These are phyloP conservation scores for Coptotermes formosanus DNA, from an alignment of 1,140 invertebrate genomes.

Conservation along the genomic window DNA sequence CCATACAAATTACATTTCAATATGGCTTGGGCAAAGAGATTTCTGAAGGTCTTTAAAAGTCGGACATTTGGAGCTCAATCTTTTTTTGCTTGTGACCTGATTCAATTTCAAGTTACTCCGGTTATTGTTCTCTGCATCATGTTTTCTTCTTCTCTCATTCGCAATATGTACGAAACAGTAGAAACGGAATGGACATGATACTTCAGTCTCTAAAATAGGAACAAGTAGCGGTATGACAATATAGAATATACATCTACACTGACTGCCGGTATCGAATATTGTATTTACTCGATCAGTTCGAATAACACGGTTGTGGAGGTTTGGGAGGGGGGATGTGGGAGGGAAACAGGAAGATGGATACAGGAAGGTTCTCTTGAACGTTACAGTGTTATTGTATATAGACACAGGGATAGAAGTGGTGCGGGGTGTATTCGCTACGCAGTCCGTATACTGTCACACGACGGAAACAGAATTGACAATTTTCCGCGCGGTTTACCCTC, in stretches of 20 bases:
- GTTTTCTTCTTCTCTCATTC: not conserved
- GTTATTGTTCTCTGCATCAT: not conserved
- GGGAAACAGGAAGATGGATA: not conserved
- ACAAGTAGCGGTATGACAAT: not conserved
- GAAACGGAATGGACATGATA: not conserved
- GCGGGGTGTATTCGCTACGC: not conserved
- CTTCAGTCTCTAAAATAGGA: not conserved
- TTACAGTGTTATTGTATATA: not conserved
- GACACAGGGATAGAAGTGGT: too few relatives aligned
- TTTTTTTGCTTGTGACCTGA: not conserved
- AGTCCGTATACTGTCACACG: constrained; percentile 1
- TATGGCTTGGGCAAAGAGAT: not conserved
- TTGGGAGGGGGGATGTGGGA: not conserved
- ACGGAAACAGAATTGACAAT: constrained; percentile 27
- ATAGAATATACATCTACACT: not conserved
- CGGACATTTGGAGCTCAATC: not conserved
- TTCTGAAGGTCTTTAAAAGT: not conserved
- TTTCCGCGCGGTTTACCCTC: constrained; percentile 29
- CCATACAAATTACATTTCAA: not conserved
- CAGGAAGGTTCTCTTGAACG: not conserved
- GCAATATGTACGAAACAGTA: not conserved
- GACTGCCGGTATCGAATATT: not conserved
- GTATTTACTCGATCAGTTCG: not conserved
- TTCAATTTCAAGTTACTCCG: not conserved
- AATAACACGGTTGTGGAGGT: not conserved